These are phyloP conservation scores for Amphiduros pacificus DNA, from an alignment of 2,888 invertebrate species.

Conservation along the genomic window DNA sequence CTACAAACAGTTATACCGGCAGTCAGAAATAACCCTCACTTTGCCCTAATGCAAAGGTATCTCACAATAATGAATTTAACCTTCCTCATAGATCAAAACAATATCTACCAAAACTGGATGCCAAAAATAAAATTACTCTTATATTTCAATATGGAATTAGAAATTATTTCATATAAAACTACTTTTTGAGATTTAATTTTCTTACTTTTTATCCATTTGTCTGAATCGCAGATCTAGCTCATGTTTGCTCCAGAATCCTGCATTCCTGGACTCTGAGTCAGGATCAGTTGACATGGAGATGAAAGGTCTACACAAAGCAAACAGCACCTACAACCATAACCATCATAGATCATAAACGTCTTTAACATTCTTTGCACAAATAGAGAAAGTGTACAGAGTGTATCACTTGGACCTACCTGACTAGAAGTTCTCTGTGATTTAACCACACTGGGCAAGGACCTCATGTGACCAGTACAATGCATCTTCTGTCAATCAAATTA, in stretches of 20 bases:
- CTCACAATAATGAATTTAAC: too few relatives aligned
- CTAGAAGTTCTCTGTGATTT: conserved; percentile 29
- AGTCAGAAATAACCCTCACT: too few relatives aligned
- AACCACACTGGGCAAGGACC: conserved; percentile 26
- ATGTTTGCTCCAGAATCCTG: conserved; percentile 50
- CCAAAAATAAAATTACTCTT: too few relatives aligned
- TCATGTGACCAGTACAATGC: conserved; percentile 42
- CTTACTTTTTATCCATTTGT: conserved; percentile 35
- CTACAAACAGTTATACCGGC: too few relatives aligned
- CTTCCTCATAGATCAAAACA: too few relatives aligned
- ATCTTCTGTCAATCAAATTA: too few relatives aligned
- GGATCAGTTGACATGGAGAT: conserved; percentile 34
- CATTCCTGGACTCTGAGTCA: conserved; percentile 26
- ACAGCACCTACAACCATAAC: conserved; percentile 32
- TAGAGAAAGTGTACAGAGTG: too few relatives aligned
- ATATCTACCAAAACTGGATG: too few relatives aligned
- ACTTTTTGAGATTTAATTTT: neutral
- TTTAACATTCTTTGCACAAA: too few relatives aligned
- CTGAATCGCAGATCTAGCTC: conserved; percentile 43
- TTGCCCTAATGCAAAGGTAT: too few relatives aligned
- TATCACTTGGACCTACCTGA: too few relatives aligned
- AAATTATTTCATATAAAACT: neutral
- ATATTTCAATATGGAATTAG: neutral
- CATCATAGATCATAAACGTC: too few relatives aligned
- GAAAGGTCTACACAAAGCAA: conserved; percentile 47